These are phyloP conservation scores for Dicaeum eximium DNA, from an alignment of 2,113 vertebrate species.

Conservation along the genomic window DNA sequence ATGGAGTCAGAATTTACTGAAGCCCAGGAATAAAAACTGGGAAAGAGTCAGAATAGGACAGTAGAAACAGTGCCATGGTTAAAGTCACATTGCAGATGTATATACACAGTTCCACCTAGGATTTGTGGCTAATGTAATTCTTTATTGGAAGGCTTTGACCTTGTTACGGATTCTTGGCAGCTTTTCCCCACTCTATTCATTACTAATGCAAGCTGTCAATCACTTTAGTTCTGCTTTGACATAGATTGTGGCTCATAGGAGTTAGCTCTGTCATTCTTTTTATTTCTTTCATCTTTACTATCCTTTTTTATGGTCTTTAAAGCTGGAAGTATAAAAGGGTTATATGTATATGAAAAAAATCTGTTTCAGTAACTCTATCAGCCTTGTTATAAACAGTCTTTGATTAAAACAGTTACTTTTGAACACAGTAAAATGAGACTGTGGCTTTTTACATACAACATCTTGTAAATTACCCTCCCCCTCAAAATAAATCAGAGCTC, in stretches of 20 bases:
- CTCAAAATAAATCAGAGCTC: conserved; percentile 31
- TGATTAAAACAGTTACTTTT: conserved; percentile 54
- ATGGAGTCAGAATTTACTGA: not conserved
- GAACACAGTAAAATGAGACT: not conserved
- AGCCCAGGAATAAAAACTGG: not conserved
- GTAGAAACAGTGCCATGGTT: not conserved
- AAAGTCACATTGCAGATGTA: not conserved
- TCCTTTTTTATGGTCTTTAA: conserved; percentile 45
- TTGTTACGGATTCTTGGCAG: conserved; percentile 49
- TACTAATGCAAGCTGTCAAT: conserved; percentile 60
- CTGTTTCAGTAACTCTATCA: conserved; percentile 39
- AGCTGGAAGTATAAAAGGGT: conserved; percentile 48
- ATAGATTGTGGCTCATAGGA: conserved; percentile 34
- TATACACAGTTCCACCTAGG: conserved; percentile 19
- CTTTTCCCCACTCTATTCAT: conserved; percentile 42
- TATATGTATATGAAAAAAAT: conserved; percentile 36
- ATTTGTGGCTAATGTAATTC: conserved; percentile 52
- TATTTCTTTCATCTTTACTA: conserved; percentile 60
- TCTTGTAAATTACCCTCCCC: conserved; percentile 30
- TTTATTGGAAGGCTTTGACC: conserved; percentile 56
- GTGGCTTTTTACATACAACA: not conserved
- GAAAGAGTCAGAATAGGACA: not conserved
- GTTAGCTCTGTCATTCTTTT: conserved; percentile 42
- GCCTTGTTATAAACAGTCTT: conserved; percentile 51
- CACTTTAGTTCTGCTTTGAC: conserved; percentile 54